Conservation (phyloP, 2,113 vertebrate species). For the Baryphthengus martii region DNA sequence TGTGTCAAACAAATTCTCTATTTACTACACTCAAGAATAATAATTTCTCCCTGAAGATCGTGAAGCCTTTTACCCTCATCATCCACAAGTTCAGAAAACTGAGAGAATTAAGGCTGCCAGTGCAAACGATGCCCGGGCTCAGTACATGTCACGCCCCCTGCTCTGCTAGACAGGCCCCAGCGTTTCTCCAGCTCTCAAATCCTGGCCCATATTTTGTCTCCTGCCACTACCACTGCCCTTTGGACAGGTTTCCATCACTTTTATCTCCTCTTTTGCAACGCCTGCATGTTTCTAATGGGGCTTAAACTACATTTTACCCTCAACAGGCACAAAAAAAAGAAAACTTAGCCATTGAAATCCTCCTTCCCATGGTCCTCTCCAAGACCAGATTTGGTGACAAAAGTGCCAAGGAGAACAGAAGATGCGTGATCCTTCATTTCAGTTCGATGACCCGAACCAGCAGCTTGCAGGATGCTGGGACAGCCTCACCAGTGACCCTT, state of each 20-base stretch:
- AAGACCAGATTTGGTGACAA: neutral
- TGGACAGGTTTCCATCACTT: neutral
- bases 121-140: neutral
- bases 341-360: neutral
- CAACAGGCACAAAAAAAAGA: rapidly evolving
- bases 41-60: neutral
- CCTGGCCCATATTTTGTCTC: neutral
- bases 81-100: neutral
- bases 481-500: rapidly evolving
- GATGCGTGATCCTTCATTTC: neutral
- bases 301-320: neutral
- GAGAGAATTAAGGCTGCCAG: neutral
- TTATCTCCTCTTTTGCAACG: neutral
- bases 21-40: neutral
- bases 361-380: neutral
- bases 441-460: neutral
- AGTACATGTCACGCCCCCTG: rapidly evolving
- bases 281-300: neutral
- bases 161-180: neutral
- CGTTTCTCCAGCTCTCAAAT: neutral
- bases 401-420: neutral
- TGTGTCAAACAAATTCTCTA: neutral
- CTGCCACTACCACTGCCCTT: neutral
- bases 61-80: neutral
- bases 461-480: neutral